Conservation (phyloP, 2,888 invertebrate species). For the Mantis religiosa region DNA sequence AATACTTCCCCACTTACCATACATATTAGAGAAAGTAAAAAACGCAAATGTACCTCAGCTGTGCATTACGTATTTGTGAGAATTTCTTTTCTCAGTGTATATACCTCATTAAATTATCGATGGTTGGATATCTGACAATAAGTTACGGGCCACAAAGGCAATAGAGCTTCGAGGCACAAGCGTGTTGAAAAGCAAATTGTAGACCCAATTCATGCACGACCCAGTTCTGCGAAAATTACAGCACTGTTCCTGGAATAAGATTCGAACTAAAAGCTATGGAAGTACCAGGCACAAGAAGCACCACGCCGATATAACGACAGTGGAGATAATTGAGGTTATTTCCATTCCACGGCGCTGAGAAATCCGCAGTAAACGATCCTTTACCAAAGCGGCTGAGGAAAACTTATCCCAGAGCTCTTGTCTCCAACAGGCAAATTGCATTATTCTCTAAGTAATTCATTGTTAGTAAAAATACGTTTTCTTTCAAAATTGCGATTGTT, state of each 20-base stretch:
- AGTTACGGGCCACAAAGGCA: not conserved
- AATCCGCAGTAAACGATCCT: not conserved
- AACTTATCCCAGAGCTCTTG: not conserved
- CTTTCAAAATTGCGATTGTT: no score
- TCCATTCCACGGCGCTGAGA: not conserved
- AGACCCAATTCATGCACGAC: not conserved
- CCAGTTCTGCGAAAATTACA: not conserved
- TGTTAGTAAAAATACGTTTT: no score
- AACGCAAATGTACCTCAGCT: no score
- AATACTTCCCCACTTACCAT: no score
- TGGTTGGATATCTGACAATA: no score
- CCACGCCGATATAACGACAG: not conserved
- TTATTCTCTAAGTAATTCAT: no score
- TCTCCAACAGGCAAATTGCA: no score
- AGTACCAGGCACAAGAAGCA: not conserved
- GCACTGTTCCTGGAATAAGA: not conserved
- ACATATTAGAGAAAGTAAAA: no score
- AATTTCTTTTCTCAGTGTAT: not conserved
- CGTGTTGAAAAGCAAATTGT: not conserved
- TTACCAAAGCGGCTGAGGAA: not conserved
- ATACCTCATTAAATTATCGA: not conserved
- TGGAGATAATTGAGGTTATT: not conserved
- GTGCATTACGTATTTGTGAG: not conserved
- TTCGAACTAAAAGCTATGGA: not conserved
- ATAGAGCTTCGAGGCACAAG: not conserved